Evolutionary conservation across 2,113 vertebrate species (phyloP), one percentile per base, ranked within the genome.

Genomic region (Notarius quadriscutis): DNA sequence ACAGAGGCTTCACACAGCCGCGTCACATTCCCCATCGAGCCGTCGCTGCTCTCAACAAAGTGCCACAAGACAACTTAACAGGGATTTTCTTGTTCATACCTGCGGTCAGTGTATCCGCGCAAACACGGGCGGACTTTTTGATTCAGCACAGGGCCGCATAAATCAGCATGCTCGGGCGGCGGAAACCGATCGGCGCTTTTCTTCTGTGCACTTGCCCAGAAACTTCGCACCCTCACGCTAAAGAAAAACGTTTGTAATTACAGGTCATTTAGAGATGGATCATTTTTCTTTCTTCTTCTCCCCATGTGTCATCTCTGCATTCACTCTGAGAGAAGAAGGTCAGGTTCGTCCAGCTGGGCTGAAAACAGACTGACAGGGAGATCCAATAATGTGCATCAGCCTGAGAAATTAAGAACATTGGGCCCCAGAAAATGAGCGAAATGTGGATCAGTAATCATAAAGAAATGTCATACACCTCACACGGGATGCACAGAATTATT

Each of bases 11-110:
- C 90, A 87, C 92, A 88, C 25, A 85, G 88, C 63, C 88, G 89
- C 48, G 90, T 3, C 34, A 96, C 93, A 97, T 97, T 97, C 95
- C 91, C 87, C 93, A 95, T 89, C 41, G 7, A 83, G 60, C 85
- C 91, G 92, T 63, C 86, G 91, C 81, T 92, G 92, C 91, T 95
- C 91, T 91, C 95, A 88, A 95, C 94, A 95, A 85, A 95, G 92
- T 94, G 94, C 84, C 71, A 95, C 93, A 95, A 96, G 95, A 96
- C 94, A 96, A 96, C 93, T 95, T 95, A 95, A 96, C 92, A 95
- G 94, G 94, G 94, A 95, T 96, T 96, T 97, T 96, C 96, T 96
- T 96, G 93, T 96, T 97, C 94, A 91, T 96, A 95, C 92, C 91
- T 95, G 92, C 93, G 92, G 92, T 93, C 87, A 89, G 91, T 82